phyloP scores from a whole-genome alignment of 2,888 invertebrate genomes.

The Penaeus monodon region DNA sequence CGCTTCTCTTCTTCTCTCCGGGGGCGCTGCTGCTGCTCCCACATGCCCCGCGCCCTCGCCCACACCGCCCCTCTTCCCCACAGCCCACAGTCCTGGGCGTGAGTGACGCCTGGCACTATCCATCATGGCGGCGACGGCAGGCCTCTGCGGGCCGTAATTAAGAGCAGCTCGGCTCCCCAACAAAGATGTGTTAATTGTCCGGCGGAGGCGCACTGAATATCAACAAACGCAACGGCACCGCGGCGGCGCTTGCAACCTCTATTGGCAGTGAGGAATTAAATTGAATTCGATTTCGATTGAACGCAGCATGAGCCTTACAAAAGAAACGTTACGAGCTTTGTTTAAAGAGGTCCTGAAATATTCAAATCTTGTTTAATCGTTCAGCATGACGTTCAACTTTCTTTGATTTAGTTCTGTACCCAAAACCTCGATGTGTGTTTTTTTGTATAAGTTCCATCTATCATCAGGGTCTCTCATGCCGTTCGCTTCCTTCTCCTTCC shows the following conservation, averaged over 20 bases:
- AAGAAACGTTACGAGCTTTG: too few species aligned
- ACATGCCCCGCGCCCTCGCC: too few species aligned
- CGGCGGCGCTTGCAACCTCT: conserved; percentile 26
- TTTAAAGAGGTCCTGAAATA: too few species aligned
- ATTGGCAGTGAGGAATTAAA: conserved; percentile 21
- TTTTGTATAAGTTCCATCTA: too few species aligned
- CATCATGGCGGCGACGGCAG: conserved; percentile 30
- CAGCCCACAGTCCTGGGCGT: not conserved
- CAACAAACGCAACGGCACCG: conserved; percentile 21
- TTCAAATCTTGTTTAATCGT: too few species aligned
- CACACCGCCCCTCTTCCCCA: not conserved
- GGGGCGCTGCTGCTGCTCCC: not conserved
- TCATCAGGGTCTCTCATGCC: too few species aligned
- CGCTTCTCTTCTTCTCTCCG: not conserved
- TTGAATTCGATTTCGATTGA: conserved; percentile 13
- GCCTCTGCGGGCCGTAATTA: conserved; percentile 22
- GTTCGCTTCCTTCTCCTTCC: too few species aligned
- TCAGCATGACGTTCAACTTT: too few species aligned
- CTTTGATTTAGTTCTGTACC: too few species aligned
- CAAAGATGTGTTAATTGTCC: conserved; percentile 41
- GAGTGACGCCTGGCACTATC: conserved; percentile 36
- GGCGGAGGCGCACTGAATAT: conserved; percentile 27
- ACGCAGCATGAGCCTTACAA: not conserved
- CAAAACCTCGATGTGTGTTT: too few species aligned
- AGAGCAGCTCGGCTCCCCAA: conserved; percentile 34